Percentiles rank a stretch among this genome's conserved stretches.
Conservation (phyloP, 2,797 vertebrate species). For the Anguilla obscura region DNA sequence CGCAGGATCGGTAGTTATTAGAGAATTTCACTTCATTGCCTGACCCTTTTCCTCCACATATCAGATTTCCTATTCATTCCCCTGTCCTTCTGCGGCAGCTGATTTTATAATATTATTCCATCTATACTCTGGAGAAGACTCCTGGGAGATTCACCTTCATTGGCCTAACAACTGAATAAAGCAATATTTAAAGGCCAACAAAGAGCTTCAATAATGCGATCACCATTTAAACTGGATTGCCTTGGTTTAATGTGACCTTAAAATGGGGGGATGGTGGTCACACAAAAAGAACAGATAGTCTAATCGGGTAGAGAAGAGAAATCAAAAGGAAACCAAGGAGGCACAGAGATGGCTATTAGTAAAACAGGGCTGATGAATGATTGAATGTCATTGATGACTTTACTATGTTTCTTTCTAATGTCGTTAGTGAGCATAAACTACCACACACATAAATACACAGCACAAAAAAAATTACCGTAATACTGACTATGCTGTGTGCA, state of each 20-base stretch:
- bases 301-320: conserved; percentile 65
- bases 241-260: conserved; percentile 82
- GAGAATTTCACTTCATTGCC: conserved; percentile 91
- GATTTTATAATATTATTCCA: conserved; percentile 94
- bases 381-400: conserved; percentile 59
- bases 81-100: conserved; percentile 84
- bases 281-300: conserved; percentile 82
- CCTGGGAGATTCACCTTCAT: conserved; percentile 73
- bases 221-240: conserved; percentile 84
- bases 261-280: conserved; percentile 75
- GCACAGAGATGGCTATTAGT: conserved; percentile 71
- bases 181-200: conserved; percentile 86
- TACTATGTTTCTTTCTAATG: conserved; percentile 63
- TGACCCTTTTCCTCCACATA: conserved; percentile 92
- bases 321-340: conserved; percentile 42
- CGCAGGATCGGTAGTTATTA: conserved; percentile 92
- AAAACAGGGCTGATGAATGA: conserved; percentile 75
- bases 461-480: conserved; percentile 59
- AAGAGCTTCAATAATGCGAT: conserved; percentile 82
- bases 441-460: conserved; percentile 76
- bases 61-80: conserved; percentile 94
- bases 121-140: conserved; percentile 93
- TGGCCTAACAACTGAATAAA: conserved; percentile 80
- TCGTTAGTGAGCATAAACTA: conserved; percentile 66
- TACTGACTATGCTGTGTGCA: neutral